Conservation (phyloP, 2,113 vertebrate species). For the Ammodytes marinus region DNA sequence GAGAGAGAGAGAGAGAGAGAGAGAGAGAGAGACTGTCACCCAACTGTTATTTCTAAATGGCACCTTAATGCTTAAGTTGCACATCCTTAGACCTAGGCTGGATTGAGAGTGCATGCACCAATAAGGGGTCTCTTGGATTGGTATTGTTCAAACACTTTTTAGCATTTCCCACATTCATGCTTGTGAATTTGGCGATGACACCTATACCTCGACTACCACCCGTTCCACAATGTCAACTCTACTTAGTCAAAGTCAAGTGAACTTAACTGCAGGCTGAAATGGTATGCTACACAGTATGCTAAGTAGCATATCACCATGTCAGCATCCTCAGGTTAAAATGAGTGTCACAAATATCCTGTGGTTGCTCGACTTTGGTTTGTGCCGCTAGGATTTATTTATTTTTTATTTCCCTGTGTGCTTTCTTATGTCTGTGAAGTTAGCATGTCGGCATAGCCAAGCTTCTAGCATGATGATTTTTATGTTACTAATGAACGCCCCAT, state of each 20-base stretch:
- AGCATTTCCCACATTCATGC: neutral
- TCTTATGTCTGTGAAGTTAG: slow-evolving; percentile 42
- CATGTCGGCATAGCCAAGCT: slow-evolving; percentile 62
- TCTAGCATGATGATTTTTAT: slow-evolving; percentile 75
- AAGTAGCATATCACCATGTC: slow-evolving; percentile 9
- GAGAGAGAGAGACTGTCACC: slow-evolving; percentile 41
- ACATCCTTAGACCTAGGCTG: slow-evolving; percentile 35
- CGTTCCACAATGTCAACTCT: slow-evolving; percentile 9
- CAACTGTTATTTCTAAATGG: slow-evolving; percentile 36
- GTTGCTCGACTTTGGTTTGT: slow-evolving; percentile 29
- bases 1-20: slow-evolving; percentile 20
- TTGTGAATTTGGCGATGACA: slow-evolving; percentile 20
- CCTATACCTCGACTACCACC: neutral
- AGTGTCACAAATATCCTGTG: slow-evolving; percentile 1
- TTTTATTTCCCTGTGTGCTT: neutral
- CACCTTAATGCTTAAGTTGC: slow-evolving; percentile 18
- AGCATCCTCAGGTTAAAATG: slow-evolving; percentile 24
- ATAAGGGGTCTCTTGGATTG: slow-evolving; percentile 5
- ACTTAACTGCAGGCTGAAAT: neutral
- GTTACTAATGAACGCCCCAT: slow-evolving; percentile 80
- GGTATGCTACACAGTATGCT: slow-evolving; percentile 20
- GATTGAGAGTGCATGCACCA: neutral
- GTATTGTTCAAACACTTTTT: slow-evolving; percentile 1
- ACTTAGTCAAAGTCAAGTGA: slow-evolving; percentile 36
- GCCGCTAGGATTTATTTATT: neutral